Evolutionary conservation across 2,888 invertebrate genomes (phyloP), one percentile per base, ranked within the genome.

Genomic region (Acronicta aceris): DNA sequence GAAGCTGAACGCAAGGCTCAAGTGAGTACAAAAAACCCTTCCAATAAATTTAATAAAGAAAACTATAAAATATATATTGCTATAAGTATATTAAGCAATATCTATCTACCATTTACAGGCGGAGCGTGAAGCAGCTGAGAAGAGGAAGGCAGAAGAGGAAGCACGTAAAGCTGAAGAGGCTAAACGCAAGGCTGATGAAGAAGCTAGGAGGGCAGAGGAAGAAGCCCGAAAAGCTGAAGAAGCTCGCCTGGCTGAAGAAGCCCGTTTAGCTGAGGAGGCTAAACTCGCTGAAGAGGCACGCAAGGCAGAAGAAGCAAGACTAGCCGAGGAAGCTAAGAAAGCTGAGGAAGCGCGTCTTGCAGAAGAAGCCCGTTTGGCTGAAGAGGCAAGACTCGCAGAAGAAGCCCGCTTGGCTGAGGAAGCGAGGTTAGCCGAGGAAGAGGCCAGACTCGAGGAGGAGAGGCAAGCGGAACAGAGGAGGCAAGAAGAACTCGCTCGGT

Each of bases 121-220:
- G 58, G 91, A 92, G 71, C 90, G 91, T 59, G 93, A 94, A 81
- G 88, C 90, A 43, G 90, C 90, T 52, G 92, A 93, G 71, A 92
- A 86, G 76, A 96, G 93, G 55, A 86, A 92, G 70, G 95, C 93
- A 67, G 96, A 96, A 81, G 96, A 95, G 79, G 95, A 94, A 71
- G 93, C 94, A 12, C 92, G 92, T 46, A 93, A 89, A 71, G 95
- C 95, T 58, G 95, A 95, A 73, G 95, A 95, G 59, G 83, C 89
- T 30, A 93, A 93, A 69, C 94, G 94, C 33, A 93, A 93, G 74
- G 95, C 95, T 13, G 93, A 92, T 68, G 91, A 93, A 79, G 94
- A 92, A 13, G 91, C 92, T 45, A 86, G 86, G 67, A 92, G 88
- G 86, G 95, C 94, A 10, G 94, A 94, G 76, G 95, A 95, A 81